Percentiles rank a stretch among this genome's conserved stretches.
Conservation (phyloP, 1,140 invertebrate species). For the Helicoverpa zea region DNA sequence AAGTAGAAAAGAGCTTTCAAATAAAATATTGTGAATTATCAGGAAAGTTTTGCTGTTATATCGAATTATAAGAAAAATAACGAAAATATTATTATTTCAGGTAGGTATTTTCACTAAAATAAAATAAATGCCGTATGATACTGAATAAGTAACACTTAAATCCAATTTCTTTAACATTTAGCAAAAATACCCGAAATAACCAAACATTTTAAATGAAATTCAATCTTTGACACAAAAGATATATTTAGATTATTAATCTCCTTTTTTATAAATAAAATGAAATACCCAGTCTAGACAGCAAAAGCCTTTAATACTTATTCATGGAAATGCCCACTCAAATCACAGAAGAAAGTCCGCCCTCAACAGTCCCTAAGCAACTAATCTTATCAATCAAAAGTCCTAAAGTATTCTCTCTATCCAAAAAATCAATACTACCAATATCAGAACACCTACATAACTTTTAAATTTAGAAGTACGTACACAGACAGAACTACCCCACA, state of each 20-base stretch:
- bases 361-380: slow-evolving; percentile 27
- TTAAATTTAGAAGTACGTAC: slow-evolving; percentile 41
- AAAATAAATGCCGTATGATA: no score
- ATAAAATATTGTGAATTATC: slow-evolving; percentile 18
- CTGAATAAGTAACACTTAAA: no score
- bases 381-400: slow-evolving; percentile 37
- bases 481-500: slow-evolving; percentile 56
- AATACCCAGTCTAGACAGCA: not conserved
- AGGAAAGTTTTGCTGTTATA: not conserved
- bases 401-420: slow-evolving; percentile 21
- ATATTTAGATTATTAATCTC: no score
- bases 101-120: no score
- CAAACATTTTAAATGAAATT: no score
- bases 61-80: no score
- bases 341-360: slow-evolving; percentile 6
- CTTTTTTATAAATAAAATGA: no score
- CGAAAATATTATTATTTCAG: no score
- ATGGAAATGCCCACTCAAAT: slow-evolving; percentile 3
- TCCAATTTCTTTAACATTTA: no score
- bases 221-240: no score
- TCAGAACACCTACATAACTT: slow-evolving; percentile 11
- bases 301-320: not conserved
- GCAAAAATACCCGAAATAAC: no score
- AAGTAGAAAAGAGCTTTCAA: not conserved
- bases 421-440: slow-evolving; percentile 40